Conservation (phyloP, 2,797 vertebrate species). For the Thalassophryne amazonica region DNA sequence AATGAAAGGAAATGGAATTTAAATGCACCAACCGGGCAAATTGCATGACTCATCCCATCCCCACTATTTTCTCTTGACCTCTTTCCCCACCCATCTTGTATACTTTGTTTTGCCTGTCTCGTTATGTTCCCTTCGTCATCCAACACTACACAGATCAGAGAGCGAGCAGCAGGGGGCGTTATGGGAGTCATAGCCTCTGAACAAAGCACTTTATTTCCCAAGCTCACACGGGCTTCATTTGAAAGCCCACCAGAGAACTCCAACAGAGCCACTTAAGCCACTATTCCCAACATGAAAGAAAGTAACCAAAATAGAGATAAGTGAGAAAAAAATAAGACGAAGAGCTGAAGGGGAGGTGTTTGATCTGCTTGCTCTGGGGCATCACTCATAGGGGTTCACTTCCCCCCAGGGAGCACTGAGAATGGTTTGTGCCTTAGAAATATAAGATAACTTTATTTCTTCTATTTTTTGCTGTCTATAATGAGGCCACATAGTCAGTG, state of each 20-base stretch:
- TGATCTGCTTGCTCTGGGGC: slow-evolving; percentile 65
- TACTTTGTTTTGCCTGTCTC: neutral
- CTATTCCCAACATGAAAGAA: slow-evolving; percentile 68
- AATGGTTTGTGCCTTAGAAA: slow-evolving; percentile 59
- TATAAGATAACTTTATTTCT: slow-evolving; percentile 49
- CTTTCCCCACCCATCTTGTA: slow-evolving; percentile 15
- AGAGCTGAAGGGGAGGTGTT: slow-evolving; percentile 48
- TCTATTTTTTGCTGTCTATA: slow-evolving; percentile 28
- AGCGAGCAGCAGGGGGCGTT: slow-evolving; percentile 47
- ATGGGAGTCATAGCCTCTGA: slow-evolving; percentile 17
- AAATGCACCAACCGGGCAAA: slow-evolving; percentile 44
- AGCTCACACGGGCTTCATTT: slow-evolving; percentile 50
- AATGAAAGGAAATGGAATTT: slow-evolving; percentile 47
- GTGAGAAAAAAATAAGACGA: slow-evolving; percentile 32
- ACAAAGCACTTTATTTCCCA: slow-evolving; percentile 60
- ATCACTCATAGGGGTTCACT: slow-evolving; percentile 41
- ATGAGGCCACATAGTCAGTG: slow-evolving; percentile 48
- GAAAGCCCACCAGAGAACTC: slow-evolving; percentile 64
- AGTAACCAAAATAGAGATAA: slow-evolving; percentile 61
- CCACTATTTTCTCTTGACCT: slow-evolving; percentile 14
- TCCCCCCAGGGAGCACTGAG: slow-evolving; percentile 33
- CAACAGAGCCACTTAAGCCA: slow-evolving; percentile 68
- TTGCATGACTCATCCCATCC: slow-evolving; percentile 39
- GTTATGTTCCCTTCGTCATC: neutral
- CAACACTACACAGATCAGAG: slow-evolving; percentile 13